Base-by-base conservation (phyloP, 2,797 vertebrate genomes). In the Characodon lateralis region DNA sequence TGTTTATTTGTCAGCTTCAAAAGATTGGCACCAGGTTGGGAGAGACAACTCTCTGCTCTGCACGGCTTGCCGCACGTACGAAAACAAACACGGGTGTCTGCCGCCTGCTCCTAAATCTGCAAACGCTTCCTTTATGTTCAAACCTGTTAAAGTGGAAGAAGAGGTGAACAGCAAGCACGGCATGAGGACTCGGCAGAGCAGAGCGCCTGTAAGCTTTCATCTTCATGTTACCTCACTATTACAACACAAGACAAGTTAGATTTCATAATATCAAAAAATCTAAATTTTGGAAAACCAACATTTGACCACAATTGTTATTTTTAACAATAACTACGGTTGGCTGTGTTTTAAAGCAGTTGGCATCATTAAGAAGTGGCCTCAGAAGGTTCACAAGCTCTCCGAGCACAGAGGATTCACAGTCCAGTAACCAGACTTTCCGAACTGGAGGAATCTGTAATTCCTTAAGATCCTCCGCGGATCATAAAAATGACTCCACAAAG, bases 171-270 rank as follows among this genome's bases (percentile, higher is more conserved):
- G 95, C 89, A 99, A 98, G 87, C 98, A 99, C 90, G 98, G 97
- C 94, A 99, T 99, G 98, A 99, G 98, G 96, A 99, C 98, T 4
- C 94, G 98, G 65, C 94, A 98, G 79, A 99, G 97, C 95, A 95
- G 98, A 89, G 97, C 97, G 94, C 97, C 98, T 92, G 97, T 99
- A 95, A 93, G 96, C 63, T 28, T 22, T 8, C 83, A 78, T 68
- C 86, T 50, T n/a, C 66, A 74, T 56, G 71, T 76, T 59, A 76
- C 18, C 41, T 46, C 66, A 14, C 41, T n/a, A 26, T 13, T 43
- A 1, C 24, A 69, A 26, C n/a, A 14, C 8, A 41, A 69, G 22
- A 41, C 24, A 76, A n/a, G 7, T 66, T 71, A 69, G 12, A 16
- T 46, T 43, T 63, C 20, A 35, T 63, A 7, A 22, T 80, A 1